A percentile compares a stretch with the other conserved stretches of the same genome.
phyloP scores from a whole-genome alignment of 1,140 invertebrate species.

The Heliothis subflexa region DNA sequence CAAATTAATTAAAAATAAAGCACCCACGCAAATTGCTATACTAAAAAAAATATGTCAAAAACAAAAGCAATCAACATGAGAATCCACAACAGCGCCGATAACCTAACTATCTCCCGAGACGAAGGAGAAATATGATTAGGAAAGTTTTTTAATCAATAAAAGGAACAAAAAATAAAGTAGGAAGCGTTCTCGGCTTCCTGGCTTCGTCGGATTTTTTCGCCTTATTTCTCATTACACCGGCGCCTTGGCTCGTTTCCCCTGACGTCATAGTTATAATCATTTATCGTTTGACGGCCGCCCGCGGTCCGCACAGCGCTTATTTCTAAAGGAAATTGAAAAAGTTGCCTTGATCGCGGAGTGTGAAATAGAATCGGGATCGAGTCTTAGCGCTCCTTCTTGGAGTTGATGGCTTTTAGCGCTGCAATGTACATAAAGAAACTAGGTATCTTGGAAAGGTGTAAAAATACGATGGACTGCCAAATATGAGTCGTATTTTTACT shows the following conservation, averaged over 20 bases:
- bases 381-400: constrained; percentile 7
- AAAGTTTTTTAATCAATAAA: constrained; percentile 84
- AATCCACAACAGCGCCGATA: constrained; percentile 51
- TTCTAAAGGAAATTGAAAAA: constrained; percentile 79
- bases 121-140: constrained; percentile 70
- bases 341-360: constrained; percentile 67
- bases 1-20: not conserved
- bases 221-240: constrained; percentile 76
- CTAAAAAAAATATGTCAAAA: constrained; percentile 17
- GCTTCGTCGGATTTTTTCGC: constrained; percentile 60
- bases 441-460: no score
- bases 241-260: constrained; percentile 68
- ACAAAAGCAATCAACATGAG: constrained; percentile 44
- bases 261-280: constrained; percentile 73
- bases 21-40: constrained; percentile 8
- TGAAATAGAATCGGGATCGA: constrained; percentile 51
- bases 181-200: constrained; percentile 53
- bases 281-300: constrained; percentile 76
- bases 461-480: no score
- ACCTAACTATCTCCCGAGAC: constrained; percentile 54
- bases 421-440: not conserved
- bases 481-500: no score
- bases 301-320: constrained; percentile 49
- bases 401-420: constrained; percentile 22
- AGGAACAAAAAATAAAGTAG: constrained; percentile 65